Conservation (phyloP, 1,140 invertebrate species). For the Stegodyphus dumicola region DNA sequence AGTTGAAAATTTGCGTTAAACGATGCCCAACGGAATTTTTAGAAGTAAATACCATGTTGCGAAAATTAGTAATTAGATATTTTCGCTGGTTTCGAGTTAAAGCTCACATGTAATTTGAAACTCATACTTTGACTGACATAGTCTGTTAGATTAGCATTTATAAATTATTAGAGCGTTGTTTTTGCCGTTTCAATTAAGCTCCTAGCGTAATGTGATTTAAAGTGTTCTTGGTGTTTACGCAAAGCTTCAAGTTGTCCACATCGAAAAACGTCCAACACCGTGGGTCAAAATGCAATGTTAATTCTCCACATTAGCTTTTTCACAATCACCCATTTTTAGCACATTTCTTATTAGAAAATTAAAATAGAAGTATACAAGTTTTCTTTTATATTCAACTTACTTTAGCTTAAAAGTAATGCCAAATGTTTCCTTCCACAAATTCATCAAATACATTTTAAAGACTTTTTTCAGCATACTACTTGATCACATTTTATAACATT, state of each 20-base stretch:
- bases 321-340: constrained; percentile 39
- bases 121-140: constrained; percentile 33
- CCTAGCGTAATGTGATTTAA: constrained; percentile 51
- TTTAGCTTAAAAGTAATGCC: constrained; percentile 9
- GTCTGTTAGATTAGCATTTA: constrained; percentile 45
- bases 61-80: not conserved
- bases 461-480: constrained; percentile 2
- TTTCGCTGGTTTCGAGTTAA: not conserved
- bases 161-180: constrained; percentile 11
- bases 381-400: constrained; percentile 13
- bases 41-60: too few relatives aligned
- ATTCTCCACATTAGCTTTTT: constrained; percentile 41
- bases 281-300: constrained; percentile 49
- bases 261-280: constrained; percentile 54
- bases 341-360: constrained; percentile 29
- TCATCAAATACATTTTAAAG: constrained; percentile 17
- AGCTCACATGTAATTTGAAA: not conserved
- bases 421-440: constrained; percentile 26
- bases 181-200: constrained; percentile 29
- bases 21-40: too few relatives aligned
- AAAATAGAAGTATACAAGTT: not conserved
- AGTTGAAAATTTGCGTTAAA: too few relatives aligned
- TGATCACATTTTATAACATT: not conserved
- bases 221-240: constrained; percentile 48
- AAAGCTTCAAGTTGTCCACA: constrained; percentile 57